phyloP scores from a whole-genome alignment of 1,140 invertebrate species.

The Sycophila sp. region DNA sequence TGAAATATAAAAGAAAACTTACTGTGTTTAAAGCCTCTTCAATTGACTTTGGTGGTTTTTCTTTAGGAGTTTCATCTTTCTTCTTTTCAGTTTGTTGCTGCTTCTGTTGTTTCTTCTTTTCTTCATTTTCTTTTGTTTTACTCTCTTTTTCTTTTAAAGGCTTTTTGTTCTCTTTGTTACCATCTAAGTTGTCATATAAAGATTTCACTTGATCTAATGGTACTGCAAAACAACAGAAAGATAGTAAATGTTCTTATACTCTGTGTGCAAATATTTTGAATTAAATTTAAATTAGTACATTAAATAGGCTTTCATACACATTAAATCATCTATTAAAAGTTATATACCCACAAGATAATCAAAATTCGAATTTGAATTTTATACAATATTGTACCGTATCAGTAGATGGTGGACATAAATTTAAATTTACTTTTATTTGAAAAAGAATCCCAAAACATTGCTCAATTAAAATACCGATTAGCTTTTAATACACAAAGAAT shows the following conservation, averaged over 20 bases:
- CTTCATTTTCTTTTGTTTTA: constrained; percentile 63
- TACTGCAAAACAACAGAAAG: constrained; percentile 58
- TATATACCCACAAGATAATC: neutral
- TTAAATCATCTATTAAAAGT: too few species aligned
- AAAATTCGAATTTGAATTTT: too few species aligned
- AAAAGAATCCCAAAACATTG: too few species aligned
- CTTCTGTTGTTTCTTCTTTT: constrained; percentile 62
- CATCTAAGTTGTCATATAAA: constrained; percentile 62
- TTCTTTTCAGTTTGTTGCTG: constrained; percentile 54
- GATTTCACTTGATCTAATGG: constrained; percentile 64
- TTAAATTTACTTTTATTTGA: too few species aligned
- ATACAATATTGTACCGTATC: too few species aligned
- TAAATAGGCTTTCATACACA: neutral
- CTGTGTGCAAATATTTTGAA: constrained; percentile 11
- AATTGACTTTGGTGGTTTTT: constrained; percentile 73
- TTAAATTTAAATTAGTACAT: constrained; percentile 17
- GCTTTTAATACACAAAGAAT: neutral
- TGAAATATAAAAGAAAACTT: too few species aligned
- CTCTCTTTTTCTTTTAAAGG: constrained; percentile 57
- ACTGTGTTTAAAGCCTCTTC: constrained; percentile 74
- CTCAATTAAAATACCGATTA: too few species aligned
- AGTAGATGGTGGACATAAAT: too few species aligned
- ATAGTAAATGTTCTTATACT: too few species aligned
- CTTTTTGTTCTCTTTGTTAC: constrained; percentile 63
- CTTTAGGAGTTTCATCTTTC: constrained; percentile 57